A percentile compares a stretch with the other conserved stretches of the same genome.
phyloP scores from a whole-genome alignment of 2,888 invertebrate genomes.

The Holacanthella duospinosa region DNA sequence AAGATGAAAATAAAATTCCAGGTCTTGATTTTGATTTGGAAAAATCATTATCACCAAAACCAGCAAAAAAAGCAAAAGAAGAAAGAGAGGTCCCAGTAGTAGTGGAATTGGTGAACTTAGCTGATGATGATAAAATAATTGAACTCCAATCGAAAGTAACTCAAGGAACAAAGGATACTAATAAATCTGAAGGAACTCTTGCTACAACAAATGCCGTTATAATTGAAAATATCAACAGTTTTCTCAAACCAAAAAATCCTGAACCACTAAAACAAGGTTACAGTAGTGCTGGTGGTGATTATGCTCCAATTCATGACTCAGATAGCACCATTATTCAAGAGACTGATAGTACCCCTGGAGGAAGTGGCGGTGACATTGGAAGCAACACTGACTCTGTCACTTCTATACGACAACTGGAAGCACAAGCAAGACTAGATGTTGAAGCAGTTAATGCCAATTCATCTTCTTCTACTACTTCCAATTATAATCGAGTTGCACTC shows the following conservation, averaged over 20 bases:
- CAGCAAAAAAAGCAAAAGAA: neutral
- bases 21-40: neutral
- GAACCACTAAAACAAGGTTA: neutral
- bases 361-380: neutral
- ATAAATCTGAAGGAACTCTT: neutral
- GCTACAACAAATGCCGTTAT: neutral
- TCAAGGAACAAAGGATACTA: neutral
- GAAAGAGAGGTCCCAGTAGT: neutral
- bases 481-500: slow-evolving; percentile 13
- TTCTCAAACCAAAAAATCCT: neutral
- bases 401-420: neutral
- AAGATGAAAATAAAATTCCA: neutral
- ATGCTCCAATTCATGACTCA: neutral
- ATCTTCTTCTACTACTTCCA: neutral
- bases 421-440: neutral
- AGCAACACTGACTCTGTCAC: neutral
- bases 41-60: neutral
- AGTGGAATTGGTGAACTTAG: neutral
- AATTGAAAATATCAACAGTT: neutral
- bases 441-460: neutral
- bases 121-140: neutral
- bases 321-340: too few species aligned
- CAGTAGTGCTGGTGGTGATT: neutral
- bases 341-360: neutral
- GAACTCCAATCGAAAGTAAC: neutral